Evolutionary conservation across 2,888 invertebrate genomes (phyloP).

Genomic region (Hirtodrosophila duncani): DNA sequence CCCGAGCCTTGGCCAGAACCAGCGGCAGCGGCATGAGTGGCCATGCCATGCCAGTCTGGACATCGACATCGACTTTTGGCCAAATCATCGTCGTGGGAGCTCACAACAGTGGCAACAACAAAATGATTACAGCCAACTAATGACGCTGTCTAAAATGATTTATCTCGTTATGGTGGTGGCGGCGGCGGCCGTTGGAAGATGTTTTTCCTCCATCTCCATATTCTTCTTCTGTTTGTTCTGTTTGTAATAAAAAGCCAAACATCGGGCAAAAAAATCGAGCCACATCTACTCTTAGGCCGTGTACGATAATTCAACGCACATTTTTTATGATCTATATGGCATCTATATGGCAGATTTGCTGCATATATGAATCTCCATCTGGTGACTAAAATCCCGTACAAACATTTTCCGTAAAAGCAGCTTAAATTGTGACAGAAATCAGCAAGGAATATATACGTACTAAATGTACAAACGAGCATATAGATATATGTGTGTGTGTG

Average conservation of each 20-base stretch:
- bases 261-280: slow-evolving; percentile 53
- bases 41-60: too few species aligned
- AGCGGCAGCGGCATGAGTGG: too few species aligned
- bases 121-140: slow-evolving; percentile 74
- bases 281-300: slow-evolving; percentile 19
- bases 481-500: slow-evolving; percentile 12
- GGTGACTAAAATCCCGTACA: slow-evolving; percentile 4
- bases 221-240: too few species aligned
- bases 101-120: slow-evolving; percentile 24
- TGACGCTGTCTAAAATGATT: slow-evolving; percentile 75
- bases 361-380: slow-evolving; percentile 24
- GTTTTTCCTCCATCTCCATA: too few species aligned
- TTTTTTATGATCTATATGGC: slow-evolving; percentile 66
- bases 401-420: slow-evolving; percentile 4
- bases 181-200: slow-evolving; percentile 29
- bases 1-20: too few species aligned
- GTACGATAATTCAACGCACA: slow-evolving; percentile 65
- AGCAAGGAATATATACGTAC: slow-evolving; percentile 1
- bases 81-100: slow-evolving; percentile 4
- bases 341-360: slow-evolving; percentile 59
- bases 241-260: slow-evolving; percentile 10
- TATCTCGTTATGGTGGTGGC: slow-evolving; percentile 64
- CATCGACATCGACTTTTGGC: slow-evolving; percentile 6
- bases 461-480: slow-evolving; percentile 58
- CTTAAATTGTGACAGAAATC: slow-evolving; percentile 18